Base-by-base conservation (phyloP, 2,888 invertebrate genomes). In the Andrena fulva region DNA sequence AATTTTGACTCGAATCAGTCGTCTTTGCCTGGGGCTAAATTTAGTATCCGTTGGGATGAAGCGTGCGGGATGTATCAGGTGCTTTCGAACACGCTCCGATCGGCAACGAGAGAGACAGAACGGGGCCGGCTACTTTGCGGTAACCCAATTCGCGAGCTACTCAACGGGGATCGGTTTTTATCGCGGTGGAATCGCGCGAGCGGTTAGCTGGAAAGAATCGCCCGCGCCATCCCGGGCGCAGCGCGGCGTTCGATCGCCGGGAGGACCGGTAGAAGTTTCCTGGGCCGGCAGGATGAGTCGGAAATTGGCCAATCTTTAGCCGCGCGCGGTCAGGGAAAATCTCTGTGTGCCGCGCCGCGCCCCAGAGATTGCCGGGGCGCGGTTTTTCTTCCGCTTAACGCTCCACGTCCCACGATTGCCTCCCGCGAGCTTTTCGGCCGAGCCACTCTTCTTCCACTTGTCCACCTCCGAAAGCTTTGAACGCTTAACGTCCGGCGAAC, bases 221-320 rank as follows among this genome's bases (percentile, higher is more conserved):
- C 60, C 60, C 16, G 24, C 24, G 24, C 42, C 20, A 31, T 35
- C 20, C 33, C 35, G 16, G 12, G 27, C 31, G 27, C 31, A 42
- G 16, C 42, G 16, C 42, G 42, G 16, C 52, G 63, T 72, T 63
- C 79, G 74, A 77, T 79, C 42, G 66, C 8, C 42, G 24, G 24
- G 52, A 16, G 35, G 66, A 77, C 52, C 70, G 71, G 52, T 24
- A 69, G 74, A 79, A 89, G 87, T 85, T 87, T 85, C 78, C 84
- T 74, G 76, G 48, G 6, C 59, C 50, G 67, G 12, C 74, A 78
- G 76, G 83, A 84, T 81, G 72, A 75, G 70, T 80, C 85, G 89
- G 89, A 91, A 91, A 91, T 90, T 90, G 90, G 87, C 85, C 87
- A 88, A 90, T 89, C 89, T 89, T 80, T 83, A 71, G 72, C 68